A percentile compares a stretch with the other conserved stretches of the same genome.
phyloP scores from a whole-genome alignment of 92 coral and sea anemone species.

The Plumapathes pennacea region DNA sequence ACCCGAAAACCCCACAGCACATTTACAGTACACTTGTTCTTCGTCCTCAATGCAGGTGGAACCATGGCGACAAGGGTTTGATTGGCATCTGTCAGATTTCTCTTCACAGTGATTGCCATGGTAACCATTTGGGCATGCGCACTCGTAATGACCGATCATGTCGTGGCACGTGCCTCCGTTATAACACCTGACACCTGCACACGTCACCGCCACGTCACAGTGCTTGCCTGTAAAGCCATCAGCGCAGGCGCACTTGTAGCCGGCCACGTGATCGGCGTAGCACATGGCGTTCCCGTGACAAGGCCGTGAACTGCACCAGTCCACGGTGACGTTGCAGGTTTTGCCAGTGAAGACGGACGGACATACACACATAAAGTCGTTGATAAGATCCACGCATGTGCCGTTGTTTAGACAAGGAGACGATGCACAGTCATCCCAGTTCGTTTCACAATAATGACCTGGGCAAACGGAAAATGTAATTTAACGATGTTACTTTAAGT shows the following conservation, averaged over 20 bases:
- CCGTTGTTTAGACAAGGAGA: constrained; percentile 57
- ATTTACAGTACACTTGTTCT: constrained; percentile 53
- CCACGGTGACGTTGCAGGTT: constrained; percentile 47
- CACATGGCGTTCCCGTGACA: constrained; percentile 52
- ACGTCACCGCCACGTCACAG: constrained; percentile 34
- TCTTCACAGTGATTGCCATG: constrained; percentile 59
- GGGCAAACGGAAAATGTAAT: too few species aligned
- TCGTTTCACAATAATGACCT: constrained; percentile 57
- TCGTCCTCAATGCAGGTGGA: constrained; percentile 73
- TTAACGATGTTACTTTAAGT: too few species aligned
- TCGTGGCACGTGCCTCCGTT: constrained; percentile 63
- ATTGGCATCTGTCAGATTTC: constrained; percentile 65
- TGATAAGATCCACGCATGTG: constrained; percentile 32
- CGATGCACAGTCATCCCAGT: constrained; percentile 30
- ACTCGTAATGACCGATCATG: constrained; percentile 31
- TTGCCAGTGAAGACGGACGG: constrained; percentile 52
- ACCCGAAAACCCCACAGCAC: constrained; percentile 61
- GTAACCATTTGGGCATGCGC: constrained; percentile 67
- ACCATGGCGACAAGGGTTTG: constrained; percentile 64
- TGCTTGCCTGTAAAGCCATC: constrained; percentile 35
- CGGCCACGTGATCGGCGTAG: constrained; percentile 9
- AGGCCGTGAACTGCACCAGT: constrained; percentile 27
- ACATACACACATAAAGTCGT: constrained; percentile 48
- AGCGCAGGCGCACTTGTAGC: constrained; percentile 41
- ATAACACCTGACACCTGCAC: constrained; percentile 39